Evolutionary conservation across 2,888 invertebrate species (phyloP), one percentile per base, ranked within the genome.

Genomic region (Hesperia comma): DNA sequence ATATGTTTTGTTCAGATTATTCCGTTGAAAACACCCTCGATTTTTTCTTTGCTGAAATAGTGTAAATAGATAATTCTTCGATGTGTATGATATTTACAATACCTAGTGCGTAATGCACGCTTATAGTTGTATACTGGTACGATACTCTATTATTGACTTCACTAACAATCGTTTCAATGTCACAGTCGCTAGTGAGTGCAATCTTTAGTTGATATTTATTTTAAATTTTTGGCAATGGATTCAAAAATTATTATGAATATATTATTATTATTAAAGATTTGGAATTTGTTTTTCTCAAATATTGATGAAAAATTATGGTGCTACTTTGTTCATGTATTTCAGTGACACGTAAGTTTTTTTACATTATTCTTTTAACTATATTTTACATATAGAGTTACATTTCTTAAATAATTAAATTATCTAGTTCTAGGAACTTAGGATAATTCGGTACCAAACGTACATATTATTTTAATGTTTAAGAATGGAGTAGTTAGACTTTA

Each of bases 271-370:
- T 57, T 58, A n/a, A 43, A 19, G 55, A 32, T 8, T 55, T 21
- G 62, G 7, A 14, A n/a, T n/a, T 63, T 56, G 37, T 64, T 58
- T n/a, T 58, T 46, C 37, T 51, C 14, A 51, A 57, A 64, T 41
- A 57, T 64, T 57, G 43, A 64, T 17, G 57, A 58, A 60, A 58
- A 64, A 58, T 58, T 70, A 75, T 77, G 78, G 78, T 79, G 78
- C 78, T 79, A 79, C 61, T 79, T 78, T 77, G 72, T 79, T 81
- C 55, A 68, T 68, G 61, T 73, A 68, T 72, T 58, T 55, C 49
- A 37, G 41, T 26, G 41, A 54, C 6, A 37, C 14, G 6, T 58
- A 69, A 67, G 19, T 69, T 69, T 64, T 56, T 58, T 60, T 70
- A 53, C 32, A 56, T 66, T 63, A 63, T 56, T 53, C 33, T 53